Base-by-base conservation (phyloP, 2,797 vertebrate genomes). In the Eleutherodactylus coqui region DNA sequence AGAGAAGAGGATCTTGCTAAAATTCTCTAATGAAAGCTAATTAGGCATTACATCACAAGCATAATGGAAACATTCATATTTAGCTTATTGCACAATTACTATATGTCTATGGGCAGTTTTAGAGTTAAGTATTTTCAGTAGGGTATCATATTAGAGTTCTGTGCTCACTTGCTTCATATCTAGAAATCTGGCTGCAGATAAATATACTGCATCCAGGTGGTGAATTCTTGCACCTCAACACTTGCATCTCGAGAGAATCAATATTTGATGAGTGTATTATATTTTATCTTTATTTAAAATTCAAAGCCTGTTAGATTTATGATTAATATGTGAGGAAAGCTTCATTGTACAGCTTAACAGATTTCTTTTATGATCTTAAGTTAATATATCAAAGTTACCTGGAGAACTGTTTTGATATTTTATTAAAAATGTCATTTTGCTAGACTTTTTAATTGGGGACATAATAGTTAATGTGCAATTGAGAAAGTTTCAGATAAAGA, bases 361-460 rank as follows among this genome's bases (percentile, higher is more conserved):
- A 49, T 51, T 5, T 24, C 45, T 60, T 24, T 51, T 70, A 49
- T 38, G 62, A 34, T 51, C 14, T 82, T 6, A 16, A 82, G 21
- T 36, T 41, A 53, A 79, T 49, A 36, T 80, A 70, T 82, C 45
- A 38, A 49, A 81, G 29, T 38, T 34, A 53, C 41, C 27, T 64
- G 53, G 45, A 38, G 45, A 82, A 70, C 16, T 49, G 29, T 79
- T 79, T 80, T 80, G 27, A 67, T 43, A 67, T 47, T 49, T 11
- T 62, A 80, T 80, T 47, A 49, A 77, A 64, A 80, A 47, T 69
- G 32, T 34, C 4, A 36, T 70, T 70, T 47, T 53, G 32, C 14
- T 2, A 53, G 13, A 70, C 16, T 70, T 17, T 38, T 80, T 34
- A 51, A 82, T 49, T n/a, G 38, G 41, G 19, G 77, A 79, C 27